Base-by-base conservation (phyloP, 2,113 vertebrate species). In the Tragulus kanchil region DNA sequence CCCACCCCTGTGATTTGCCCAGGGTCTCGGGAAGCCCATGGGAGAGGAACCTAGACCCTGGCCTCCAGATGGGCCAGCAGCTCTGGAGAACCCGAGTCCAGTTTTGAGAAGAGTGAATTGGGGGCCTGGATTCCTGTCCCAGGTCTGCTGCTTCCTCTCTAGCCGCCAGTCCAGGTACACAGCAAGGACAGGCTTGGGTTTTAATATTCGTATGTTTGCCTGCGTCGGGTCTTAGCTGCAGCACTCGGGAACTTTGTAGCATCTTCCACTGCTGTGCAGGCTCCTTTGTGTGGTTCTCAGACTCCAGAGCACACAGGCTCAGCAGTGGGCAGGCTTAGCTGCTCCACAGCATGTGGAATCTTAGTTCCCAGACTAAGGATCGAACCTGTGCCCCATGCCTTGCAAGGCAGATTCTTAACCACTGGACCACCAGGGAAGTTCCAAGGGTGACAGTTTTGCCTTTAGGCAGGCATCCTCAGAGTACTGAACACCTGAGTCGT, bases 41-140 rank as follows among this genome's bases (percentile, higher is more conserved):
- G 45, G 26, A 87, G 8, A 65, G 87, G 87, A 90, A 71, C 21
- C 59, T 81, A 21, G 21, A 82, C 71, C 58, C 56, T 9, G 56
- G 15, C 69, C 61, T 90, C 31, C 42, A 48, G 23, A 36, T 54
- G 26, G 25, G 48, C 59, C 50, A 90, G 88, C 52, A 82, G 23
- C 48, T 94, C 11, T 48, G 11, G 26, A 93, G 90, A 92, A 73
- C 48, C 65, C 62, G 65, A 89, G 3, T 83, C 79, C 48, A 88
- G 62, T 89, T 94, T 94, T 65, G 90, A 92, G 92, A 71, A 89
- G 25, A 71, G 11, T 31, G n/a, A 59, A 31, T 42, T 13, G 48
- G 12, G 45, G 45, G 12, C 92, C 89, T 78, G 54, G 8, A 19
- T 88, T 77, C 23, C 28, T 52, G 48, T 31, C 36, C 52, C 84